A percentile compares a stretch with the other conserved stretches of the same genome.
Conservation (phyloP, 2,113 vertebrate species). For the Scopus umbretta region DNA sequence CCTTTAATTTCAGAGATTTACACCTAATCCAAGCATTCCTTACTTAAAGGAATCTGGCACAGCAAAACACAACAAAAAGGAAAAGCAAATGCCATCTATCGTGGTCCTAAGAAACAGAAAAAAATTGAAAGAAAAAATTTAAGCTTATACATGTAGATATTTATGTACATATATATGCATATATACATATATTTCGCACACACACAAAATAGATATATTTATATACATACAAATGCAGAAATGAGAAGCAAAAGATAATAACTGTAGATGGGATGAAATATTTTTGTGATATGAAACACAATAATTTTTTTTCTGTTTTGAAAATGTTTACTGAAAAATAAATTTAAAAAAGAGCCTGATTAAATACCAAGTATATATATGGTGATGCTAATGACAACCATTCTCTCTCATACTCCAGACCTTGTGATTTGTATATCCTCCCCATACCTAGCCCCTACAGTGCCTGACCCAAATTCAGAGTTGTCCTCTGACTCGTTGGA, state of each 20-base stretch:
- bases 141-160: background rate
- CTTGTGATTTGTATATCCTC: background rate
- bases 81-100: background rate
- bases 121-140: background rate
- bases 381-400: background rate
- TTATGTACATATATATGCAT: background rate
- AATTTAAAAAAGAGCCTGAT: background rate
- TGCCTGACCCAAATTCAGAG: background rate
- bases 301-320: background rate
- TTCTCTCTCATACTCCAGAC: background rate
- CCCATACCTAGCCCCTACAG: fast-evolving
- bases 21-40: background rate
- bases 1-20: background rate
- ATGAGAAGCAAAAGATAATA: background rate
- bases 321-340: background rate
- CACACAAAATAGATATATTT: background rate
- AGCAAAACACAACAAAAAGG: background rate
- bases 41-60: background rate
- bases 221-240: background rate
- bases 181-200: background rate
- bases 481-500: background rate
- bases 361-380: background rate
- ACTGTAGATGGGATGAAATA: background rate
- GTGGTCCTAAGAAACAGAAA: background rate
- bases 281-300: background rate